Conservation (phyloP, 23 tunicate species). For the Halocynthia roretzi region DNA sequence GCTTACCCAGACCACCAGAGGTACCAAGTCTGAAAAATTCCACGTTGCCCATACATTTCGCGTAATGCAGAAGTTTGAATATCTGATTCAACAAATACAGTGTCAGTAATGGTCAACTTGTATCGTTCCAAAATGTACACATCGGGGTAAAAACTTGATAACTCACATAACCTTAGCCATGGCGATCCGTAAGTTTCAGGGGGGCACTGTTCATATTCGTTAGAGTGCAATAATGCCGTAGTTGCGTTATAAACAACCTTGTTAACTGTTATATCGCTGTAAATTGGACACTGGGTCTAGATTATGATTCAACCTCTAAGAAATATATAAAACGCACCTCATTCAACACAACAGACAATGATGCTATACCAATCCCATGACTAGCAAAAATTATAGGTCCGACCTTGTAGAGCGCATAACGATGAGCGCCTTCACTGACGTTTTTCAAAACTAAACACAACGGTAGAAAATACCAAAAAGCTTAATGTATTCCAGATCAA, state of each 20-base stretch:
- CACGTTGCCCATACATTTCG: conserved; percentile 55
- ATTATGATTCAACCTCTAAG: too few relatives aligned
- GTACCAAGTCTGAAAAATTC: conserved; percentile 77
- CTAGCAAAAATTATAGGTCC: conserved; percentile 68
- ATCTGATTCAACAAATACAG: conserved; percentile 28
- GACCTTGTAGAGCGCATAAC: conserved; percentile 77
- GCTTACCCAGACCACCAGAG: conserved; percentile 83
- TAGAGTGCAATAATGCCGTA: too few relatives aligned
- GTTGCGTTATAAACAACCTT: too few relatives aligned
- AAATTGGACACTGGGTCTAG: too few relatives aligned
- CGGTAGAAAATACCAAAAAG: too few relatives aligned
- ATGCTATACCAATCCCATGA: conserved; percentile 83
- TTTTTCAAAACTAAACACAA: conserved; percentile 19
- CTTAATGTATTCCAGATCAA: too few relatives aligned
- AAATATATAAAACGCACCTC: conserved; percentile 35
- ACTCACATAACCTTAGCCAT: too few relatives aligned
- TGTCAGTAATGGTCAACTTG: neutral
- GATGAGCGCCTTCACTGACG: conserved; percentile 40
- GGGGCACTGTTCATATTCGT: too few relatives aligned
- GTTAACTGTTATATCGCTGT: too few relatives aligned
- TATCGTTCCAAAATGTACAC: too few relatives aligned
- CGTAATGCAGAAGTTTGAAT: conserved; percentile 48
- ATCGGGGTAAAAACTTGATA: too few relatives aligned
- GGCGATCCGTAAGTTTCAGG: too few relatives aligned
- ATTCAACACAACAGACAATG: conserved; percentile 60